Conservation (phyloP, 2,797 vertebrate species). For the Betta splendens region DNA sequence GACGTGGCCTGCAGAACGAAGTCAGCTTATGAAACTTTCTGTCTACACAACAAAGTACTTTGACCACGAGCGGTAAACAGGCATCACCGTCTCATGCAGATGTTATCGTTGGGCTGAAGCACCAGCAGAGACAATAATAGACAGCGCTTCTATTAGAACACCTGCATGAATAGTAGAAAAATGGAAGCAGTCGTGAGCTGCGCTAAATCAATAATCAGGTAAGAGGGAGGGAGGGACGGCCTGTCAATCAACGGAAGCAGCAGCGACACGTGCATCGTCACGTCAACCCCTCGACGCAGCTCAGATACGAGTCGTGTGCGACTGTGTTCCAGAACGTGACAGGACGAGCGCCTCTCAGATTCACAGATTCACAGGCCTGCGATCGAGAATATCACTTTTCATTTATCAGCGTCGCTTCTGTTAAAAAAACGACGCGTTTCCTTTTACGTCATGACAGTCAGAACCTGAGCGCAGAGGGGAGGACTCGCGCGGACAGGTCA, state of each 20-base stretch:
- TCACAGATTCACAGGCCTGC: constrained; percentile 1
- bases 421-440: neutral
- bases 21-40: neutral
- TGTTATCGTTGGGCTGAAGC: no score
- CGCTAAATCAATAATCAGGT: constrained; percentile 1
- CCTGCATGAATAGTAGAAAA: no score
- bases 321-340: neutral
- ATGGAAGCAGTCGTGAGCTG: no score
- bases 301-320: neutral
- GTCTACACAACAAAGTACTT: neutral
- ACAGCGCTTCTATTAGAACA: neutral
- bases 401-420: no score
- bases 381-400: neutral
- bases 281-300: neutral
- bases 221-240: no score
- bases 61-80: neutral
- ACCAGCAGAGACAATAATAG: no score
- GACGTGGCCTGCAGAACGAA: neutral
- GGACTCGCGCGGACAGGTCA: constrained; percentile 47
- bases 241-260: neutral
- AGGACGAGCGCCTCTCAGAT: neutral
- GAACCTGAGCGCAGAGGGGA: constrained; percentile 21
- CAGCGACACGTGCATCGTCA: neutral
- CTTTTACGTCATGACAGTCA: constrained; percentile 3
- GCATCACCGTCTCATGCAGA: neutral